Percentiles rank a stretch among this genome's conserved stretches.
phyloP scores from a whole-genome alignment of 2,888 invertebrate genomes.

The Cheilosia soror region DNA sequence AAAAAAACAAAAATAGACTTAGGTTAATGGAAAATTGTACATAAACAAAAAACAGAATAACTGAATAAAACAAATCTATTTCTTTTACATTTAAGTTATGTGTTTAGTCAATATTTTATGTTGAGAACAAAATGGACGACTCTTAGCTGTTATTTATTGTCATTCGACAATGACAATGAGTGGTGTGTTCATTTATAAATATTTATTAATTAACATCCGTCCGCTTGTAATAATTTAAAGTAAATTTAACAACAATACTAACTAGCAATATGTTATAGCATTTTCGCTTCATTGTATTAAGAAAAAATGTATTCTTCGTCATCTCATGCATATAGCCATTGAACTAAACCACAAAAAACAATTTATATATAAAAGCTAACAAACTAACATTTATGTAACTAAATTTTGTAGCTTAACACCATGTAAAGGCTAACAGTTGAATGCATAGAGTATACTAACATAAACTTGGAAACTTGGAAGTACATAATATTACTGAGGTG shows the following conservation, averaged over 20 bases:
- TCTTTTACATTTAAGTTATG: slow-evolving; percentile 22
- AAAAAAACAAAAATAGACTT: slow-evolving; percentile 1
- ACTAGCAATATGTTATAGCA: slow-evolving; percentile 39
- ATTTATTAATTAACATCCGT: slow-evolving; percentile 68
- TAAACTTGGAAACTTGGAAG: neutral
- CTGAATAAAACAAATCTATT: slow-evolving; percentile 22
- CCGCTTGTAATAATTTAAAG: slow-evolving; percentile 61
- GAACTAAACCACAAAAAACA: slow-evolving; percentile 4
- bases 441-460: slow-evolving; percentile 12
- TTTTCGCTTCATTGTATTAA: slow-evolving; percentile 36
- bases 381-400: slow-evolving; percentile 13
- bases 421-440: slow-evolving; percentile 4
- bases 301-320: slow-evolving; percentile 9
- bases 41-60: slow-evolving; percentile 27
- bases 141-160: neutral
- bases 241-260: slow-evolving; percentile 48
- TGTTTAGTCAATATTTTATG: slow-evolving; percentile 5
- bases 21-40: slow-evolving; percentile 36
- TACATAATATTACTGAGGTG: neutral
- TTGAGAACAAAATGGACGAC: neutral
- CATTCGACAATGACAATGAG: neutral
- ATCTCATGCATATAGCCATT: slow-evolving; percentile 30
- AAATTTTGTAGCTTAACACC: slow-evolving; percentile 4
- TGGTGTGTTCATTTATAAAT: slow-evolving; percentile 57
- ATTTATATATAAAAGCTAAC: slow-evolving; percentile 5